These are phyloP conservation scores for Pantherophis guttatus DNA, from an alignment of 2,113 vertebrate species.

Conservation along the genomic window DNA sequence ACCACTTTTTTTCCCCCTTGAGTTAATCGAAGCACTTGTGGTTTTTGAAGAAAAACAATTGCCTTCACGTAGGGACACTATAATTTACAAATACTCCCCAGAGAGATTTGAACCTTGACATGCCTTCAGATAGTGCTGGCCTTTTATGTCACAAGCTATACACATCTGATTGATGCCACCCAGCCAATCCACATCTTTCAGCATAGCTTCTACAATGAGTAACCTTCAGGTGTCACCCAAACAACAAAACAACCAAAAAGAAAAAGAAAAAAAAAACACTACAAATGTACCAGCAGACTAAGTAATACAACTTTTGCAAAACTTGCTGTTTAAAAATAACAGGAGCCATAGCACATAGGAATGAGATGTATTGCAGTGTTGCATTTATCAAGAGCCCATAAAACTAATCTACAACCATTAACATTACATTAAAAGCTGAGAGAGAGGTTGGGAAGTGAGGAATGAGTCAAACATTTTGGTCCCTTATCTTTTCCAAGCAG, in stretches of 20 bases:
- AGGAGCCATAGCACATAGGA: background rate
- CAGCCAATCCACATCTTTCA: background rate
- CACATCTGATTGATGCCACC: conserved; percentile 10
- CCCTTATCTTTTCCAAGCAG: conserved; percentile 33
- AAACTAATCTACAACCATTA: conserved; percentile 15
- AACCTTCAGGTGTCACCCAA: conserved; percentile 7
- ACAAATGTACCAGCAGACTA: background rate
- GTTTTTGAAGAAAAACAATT: background rate
- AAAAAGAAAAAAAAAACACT: background rate
- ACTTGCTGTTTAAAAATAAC: background rate
- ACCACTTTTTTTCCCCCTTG: background rate
- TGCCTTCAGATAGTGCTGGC: conserved; percentile 12
- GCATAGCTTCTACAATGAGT: background rate
- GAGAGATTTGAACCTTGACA: conserved; percentile 20
- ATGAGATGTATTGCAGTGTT: background rate
- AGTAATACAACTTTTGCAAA: background rate
- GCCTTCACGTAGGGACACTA: conserved; percentile 16
- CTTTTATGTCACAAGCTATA: conserved; percentile 20
- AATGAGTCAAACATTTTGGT: conserved; percentile 3
- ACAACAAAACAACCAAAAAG: background rate
- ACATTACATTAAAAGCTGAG: conserved; percentile 25
- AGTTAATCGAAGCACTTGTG: background rate
- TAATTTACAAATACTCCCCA: conserved; percentile 5
- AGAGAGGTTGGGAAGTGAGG: background rate
- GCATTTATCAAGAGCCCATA: conserved; percentile 12